Evolutionary conservation across 2,797 vertebrate species (phyloP), one percentile per base, ranked within the genome.

Genomic region (Etheostoma perlongum): DNA sequence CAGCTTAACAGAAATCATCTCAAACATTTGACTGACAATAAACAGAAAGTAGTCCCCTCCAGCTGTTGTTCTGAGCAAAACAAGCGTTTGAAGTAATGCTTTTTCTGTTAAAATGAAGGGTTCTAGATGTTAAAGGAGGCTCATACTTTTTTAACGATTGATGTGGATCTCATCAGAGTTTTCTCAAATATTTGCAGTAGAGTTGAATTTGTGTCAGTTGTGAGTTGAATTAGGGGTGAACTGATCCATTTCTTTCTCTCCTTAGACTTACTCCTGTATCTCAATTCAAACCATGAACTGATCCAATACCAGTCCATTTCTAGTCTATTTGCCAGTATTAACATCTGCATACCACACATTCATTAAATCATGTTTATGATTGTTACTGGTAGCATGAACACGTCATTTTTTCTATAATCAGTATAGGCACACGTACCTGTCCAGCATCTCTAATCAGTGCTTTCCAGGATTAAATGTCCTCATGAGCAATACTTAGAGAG

Each of bases 1-100:
- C n/a, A 66, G 65, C 47, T 69, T 42, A 42, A 63, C 55, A 81
- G 52, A 67, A 73, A 63, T 80, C 57, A 72, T 60, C n/a, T 67
- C n/a, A 42, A 66, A 65, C 57, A 59, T 57, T 70, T 60, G 71
- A 73, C 66, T 2, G 13, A 63, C 58, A 74, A 46, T 14, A 64
- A 71, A 67, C 55, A 52, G 21, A 61, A 65, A 71, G 18, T 15
- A 30, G 55, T 67, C 52, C 53, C 36, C 53, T 44, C 47, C 18
- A 47, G 44, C 55, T 66, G 67, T 21, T 48, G 15, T 3, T 46
- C 10, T 53, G 65, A 70, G 48, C 57, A 60, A 75, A 63, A 61
- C 48, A 47, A 65, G 54, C 19, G 16, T 64, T 27, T 46, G 25
- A 57, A 21, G 19, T 60, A 7, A 55, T 61, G 19, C 68, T 65